Evolutionary conservation across 2,797 vertebrate genomes (phyloP).

Genomic region (Cossypha caffra): DNA sequence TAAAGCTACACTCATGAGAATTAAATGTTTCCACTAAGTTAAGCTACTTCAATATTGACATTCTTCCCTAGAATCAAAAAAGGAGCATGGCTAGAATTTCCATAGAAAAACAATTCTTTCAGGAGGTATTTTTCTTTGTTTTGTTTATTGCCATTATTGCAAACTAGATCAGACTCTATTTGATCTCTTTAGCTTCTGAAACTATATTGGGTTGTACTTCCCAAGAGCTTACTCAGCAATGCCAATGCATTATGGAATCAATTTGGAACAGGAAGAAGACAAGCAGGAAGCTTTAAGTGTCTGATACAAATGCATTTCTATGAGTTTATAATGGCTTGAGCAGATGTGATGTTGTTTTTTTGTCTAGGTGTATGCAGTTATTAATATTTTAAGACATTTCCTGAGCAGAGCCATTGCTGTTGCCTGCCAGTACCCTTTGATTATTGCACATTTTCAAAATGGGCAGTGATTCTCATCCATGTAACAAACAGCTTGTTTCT

Average conservation of each 20-base stretch:
- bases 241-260: background rate
- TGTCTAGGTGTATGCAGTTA: background rate
- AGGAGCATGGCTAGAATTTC: background rate
- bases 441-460: background rate
- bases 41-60: constrained; percentile 11
- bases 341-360: background rate
- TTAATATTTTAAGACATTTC: constrained; percentile 18
- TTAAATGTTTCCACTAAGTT: constrained; percentile 13
- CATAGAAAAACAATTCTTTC: background rate
- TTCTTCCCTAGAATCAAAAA: background rate
- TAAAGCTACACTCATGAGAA: background rate
- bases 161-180: background rate
- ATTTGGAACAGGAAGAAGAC: background rate
- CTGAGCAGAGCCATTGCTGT: background rate
- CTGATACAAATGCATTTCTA: background rate
- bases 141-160: background rate
- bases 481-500: background rate
- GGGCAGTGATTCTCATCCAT: background rate
- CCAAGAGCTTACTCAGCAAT: background rate
- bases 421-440: background rate
- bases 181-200: background rate
- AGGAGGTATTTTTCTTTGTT: background rate
- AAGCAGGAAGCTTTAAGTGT: background rate
- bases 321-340: constrained; percentile 1
- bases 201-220: background rate